Evolutionary conservation across 2,888 invertebrate genomes (phyloP), one percentile per base, ranked within the genome.

Genomic region (Amiota communis): DNA sequence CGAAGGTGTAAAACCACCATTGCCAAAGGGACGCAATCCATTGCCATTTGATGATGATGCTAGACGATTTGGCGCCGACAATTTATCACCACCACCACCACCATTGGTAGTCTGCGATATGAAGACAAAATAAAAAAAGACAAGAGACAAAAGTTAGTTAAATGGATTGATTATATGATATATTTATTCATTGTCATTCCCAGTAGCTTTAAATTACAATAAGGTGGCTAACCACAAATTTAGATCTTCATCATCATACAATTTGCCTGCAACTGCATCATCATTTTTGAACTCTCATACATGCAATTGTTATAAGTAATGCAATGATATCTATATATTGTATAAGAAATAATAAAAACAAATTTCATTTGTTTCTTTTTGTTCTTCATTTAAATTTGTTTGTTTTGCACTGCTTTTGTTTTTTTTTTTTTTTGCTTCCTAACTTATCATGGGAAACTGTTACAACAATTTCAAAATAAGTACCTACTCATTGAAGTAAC

Each of bases 361-460:
- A 36, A 6, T 36, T 36, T 36, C 2, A 36, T 36, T 2, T 36
- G 36, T 36, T 36, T 36, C 36, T 36, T 36, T 36, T 36, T 36
- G 36, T 36, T 36, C 36, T 36, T 36, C 36, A 36, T 36, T 36
- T 36, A 36, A 36, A 4, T 36, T 36, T 36, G 36, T 36, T 36
- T 36, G 36, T 6, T 36, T 36, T 36, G 36, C 48, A 8, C 17
- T 65, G 2, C 4, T 10, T 65, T 23, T 36, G 65, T 8, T 6
- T 65, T 17, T 67, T 51, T 17, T 13, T 48, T 64, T 8, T 15
- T 81, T 78, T 77, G 81, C 76, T 78, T 77, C 71, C 72, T 79
- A 72, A 78, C 83, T 83, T 86, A 84, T 83, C 83, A 84, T 83
- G 83, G 83, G 83, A 83, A 83, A 83, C 82, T 86, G 83, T 81